Evolutionary conservation across 2,113 vertebrate species (phyloP).

Genomic region (Pipra filicauda): DNA sequence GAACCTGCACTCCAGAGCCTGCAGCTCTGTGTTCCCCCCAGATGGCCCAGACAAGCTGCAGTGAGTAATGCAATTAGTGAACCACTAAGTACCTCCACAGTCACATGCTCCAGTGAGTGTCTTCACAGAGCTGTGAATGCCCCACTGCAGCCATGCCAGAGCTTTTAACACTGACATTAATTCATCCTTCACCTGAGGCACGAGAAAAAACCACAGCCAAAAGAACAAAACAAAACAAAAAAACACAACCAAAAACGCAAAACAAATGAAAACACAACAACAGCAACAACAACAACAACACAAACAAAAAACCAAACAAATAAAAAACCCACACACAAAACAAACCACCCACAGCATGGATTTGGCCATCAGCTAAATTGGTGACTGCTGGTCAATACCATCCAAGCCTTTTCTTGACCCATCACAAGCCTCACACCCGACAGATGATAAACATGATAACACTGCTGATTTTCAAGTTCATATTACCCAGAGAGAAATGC

Average conservation of each 20-base stretch:
- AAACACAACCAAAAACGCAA: no score
- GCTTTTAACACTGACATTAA: background rate
- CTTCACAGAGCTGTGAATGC: background rate
- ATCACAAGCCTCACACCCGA: background rate
- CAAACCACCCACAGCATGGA: background rate
- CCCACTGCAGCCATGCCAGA: background rate
- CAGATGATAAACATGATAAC: rapidly evolving
- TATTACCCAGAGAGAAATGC: background rate
- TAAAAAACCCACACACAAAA: background rate
- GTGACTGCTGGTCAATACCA: background rate
- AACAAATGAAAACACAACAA: background rate
- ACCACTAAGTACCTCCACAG: background rate
- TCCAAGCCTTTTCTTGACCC: background rate
- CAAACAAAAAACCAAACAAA: background rate
- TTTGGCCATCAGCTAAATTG: background rate
- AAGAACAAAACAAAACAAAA: background rate
- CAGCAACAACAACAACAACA: background rate
- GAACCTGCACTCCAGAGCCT: background rate
- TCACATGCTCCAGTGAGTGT: background rate
- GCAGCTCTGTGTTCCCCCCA: background rate
- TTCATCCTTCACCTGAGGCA: background rate
- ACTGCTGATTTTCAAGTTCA: background rate
- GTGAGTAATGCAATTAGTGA: background rate
- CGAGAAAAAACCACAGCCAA: background rate
- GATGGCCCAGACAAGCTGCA: background rate